Evolutionary conservation across 1,140 invertebrate genomes (phyloP), one percentile per base, ranked within the genome.

Genomic region (Limonius californicus): DNA sequence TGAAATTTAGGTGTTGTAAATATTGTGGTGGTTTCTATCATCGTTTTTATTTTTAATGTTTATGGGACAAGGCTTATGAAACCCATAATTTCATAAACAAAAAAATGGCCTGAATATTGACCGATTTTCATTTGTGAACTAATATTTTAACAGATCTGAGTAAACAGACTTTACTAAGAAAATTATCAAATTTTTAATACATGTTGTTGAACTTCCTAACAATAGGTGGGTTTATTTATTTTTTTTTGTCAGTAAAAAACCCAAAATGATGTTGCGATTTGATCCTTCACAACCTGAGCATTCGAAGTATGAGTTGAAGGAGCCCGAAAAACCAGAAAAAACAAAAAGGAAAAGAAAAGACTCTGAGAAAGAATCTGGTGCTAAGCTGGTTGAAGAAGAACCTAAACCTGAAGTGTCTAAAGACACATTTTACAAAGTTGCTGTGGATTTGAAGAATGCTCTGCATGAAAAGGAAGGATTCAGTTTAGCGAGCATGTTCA

Each of bases 341-440:
- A 32, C 11, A 35, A 61, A 14, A 19, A 11, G 4, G 4, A 64
- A 62, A 23, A 84, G 67, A 70, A 27, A 43, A 32, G 61, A 54
- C 9, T 39, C 9, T 12, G 2, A 35, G 43, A 12, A n/a, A 43
- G 15, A 54, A 15, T 53, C 1, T 23, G 7, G 4, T 6, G 18
- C 6, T 16, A 32, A 55, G 16, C 14, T 27, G 6, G 45, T 50
- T 6, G 53, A 62, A 50, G 16, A 50, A 43, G 50, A 6, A 16
- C 11, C 62, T 55, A 39, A 59, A 27, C 62, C 76, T 6, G 76
- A 81, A 76, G 81, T 83, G n/a, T 84, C 84, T 6, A 82, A 84
- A 69, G 83, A 86, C 68, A 73, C 83, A 43, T 87, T 85, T 77
- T 86, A 84, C 74, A 78, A 82, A 73, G 79, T 86, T n/a, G 82